phyloP scores from a whole-genome alignment of 2,113 vertebrate genomes.

The Drymodes brunneopygia region DNA sequence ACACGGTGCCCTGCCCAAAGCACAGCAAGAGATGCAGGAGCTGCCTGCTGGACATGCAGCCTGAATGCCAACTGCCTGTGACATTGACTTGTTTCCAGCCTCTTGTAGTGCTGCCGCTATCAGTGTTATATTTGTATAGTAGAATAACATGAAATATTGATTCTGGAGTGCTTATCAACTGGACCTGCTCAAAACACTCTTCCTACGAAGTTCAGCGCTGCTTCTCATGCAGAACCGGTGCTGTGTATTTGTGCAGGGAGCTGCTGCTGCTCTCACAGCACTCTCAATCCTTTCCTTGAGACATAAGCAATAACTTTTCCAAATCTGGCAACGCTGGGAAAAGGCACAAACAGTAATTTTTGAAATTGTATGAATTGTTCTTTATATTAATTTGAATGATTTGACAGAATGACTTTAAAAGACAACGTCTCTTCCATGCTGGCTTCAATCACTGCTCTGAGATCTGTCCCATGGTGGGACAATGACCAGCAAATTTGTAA shows the following conservation, averaged over 20 bases:
- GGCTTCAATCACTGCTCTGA: background rate
- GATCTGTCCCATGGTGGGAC: background rate
- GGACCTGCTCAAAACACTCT: slow-evolving; percentile 1
- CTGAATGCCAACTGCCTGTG: background rate
- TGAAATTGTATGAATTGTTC: background rate
- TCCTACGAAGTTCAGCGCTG: background rate
- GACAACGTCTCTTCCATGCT: accelerated
- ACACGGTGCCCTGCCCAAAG: background rate
- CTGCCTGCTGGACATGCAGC: background rate
- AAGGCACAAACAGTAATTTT: background rate
- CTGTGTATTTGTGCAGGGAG: background rate
- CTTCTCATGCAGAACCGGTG: background rate
- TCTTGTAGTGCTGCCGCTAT: background rate
- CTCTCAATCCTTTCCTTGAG: background rate
- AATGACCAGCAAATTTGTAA: background rate
- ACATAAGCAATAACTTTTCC: background rate
- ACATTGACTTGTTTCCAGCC: background rate
- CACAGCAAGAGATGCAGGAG: background rate
- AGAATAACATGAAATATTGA: slow-evolving; percentile 49
- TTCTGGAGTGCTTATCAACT: slow-evolving; percentile 36
- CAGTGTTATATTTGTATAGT: slow-evolving; percentile 21
- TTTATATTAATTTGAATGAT: background rate
- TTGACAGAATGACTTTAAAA: background rate
- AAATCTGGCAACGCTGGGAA: background rate
- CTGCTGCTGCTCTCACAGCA: background rate